Evolutionary conservation across 37 sponge, comb jelly and placozoan species (phyloP), one percentile per base, ranked within the genome.

Genomic region (Chondrilla cf. caribensis): DNA sequence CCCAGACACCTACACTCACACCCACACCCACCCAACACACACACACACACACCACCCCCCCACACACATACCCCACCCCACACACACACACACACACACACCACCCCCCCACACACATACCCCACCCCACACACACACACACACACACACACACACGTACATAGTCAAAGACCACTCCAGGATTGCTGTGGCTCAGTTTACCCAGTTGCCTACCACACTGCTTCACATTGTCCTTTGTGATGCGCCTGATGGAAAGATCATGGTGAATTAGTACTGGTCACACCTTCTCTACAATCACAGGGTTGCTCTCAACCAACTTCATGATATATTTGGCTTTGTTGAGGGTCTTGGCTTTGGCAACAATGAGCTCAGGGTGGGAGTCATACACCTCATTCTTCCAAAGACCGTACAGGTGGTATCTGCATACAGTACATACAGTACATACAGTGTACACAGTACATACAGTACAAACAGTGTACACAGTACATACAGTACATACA

Each of bases 171-270:
- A 98, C 86, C 33, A 98, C 86, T 38, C 90, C 94, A 2, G 99
- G 97, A 65, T 94, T 96, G 60, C 93, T 96, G 91, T 98, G 96
- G n/a, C 90, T 89, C 11, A 95, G 90, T 57, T 96, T 96, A 11
- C 99, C 99, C 19, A 98, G 81, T 72, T 93, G 94, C 65, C 99
- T 77, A 1, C 99, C 99, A 29, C 92, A 96, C 42, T 86, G 97
- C 83, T 98, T 98, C 29, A 96, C 93, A 47, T 96, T 98, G 76
- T 98, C 99, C 79, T 96, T 96, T 24, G 99, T 95, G 11, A 98
- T 79, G 4, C 99, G 96, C 75, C 95, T 96, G 77, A 19, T 21
- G 80, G 11, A 36, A 8, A n/a, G n/a, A n/a, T n/a, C n/a, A n/a
- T n/a, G n/a, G n/a, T n/a, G n/a, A n/a, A n/a, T n/a, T 55, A 15